phyloP scores from a whole-genome alignment of 2,797 vertebrate genomes.

The Lacerta agilis region DNA sequence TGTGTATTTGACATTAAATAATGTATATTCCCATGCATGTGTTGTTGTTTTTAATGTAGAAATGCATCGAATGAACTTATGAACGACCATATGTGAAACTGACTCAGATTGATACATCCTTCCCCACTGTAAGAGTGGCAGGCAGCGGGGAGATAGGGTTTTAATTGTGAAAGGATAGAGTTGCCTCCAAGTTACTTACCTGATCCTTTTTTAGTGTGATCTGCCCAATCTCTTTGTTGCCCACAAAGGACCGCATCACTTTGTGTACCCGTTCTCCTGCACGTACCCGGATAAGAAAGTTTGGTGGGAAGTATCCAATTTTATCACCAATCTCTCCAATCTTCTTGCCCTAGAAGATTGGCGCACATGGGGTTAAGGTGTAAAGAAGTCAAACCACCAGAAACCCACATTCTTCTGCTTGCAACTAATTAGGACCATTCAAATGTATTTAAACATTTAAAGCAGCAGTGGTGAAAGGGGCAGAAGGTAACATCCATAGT shows the following conservation, averaged over 20 bases:
- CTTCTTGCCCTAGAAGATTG: slow-evolving; percentile 82
- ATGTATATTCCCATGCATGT: no score
- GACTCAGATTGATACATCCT: no score
- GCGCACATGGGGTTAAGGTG: not conserved
- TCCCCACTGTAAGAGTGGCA: no score
- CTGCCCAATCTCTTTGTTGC: slow-evolving; percentile 93
- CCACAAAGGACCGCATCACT: slow-evolving; percentile 90
- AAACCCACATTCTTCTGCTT: not conserved
- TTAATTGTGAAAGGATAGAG: no score
- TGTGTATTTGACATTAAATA: no score
- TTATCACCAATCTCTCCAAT: slow-evolving; percentile 77
- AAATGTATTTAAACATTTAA: not conserved
- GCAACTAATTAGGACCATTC: not conserved
- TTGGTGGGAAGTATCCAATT: slow-evolving; percentile 87
- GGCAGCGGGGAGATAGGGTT: no score
- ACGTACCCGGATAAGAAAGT: slow-evolving; percentile 90
- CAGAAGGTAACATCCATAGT: not conserved
- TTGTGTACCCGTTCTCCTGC: slow-evolving; percentile 88
- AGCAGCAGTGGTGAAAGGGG: not conserved
- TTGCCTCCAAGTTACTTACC: slow-evolving; percentile 72
- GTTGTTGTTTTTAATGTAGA: no score
- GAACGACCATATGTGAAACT: not conserved
- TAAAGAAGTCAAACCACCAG: not conserved
- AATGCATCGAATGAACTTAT: no score
- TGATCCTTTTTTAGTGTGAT: slow-evolving; percentile 96